Conservation (phyloP, 2,888 invertebrate genomes). For the Physocephala rufipes region DNA sequence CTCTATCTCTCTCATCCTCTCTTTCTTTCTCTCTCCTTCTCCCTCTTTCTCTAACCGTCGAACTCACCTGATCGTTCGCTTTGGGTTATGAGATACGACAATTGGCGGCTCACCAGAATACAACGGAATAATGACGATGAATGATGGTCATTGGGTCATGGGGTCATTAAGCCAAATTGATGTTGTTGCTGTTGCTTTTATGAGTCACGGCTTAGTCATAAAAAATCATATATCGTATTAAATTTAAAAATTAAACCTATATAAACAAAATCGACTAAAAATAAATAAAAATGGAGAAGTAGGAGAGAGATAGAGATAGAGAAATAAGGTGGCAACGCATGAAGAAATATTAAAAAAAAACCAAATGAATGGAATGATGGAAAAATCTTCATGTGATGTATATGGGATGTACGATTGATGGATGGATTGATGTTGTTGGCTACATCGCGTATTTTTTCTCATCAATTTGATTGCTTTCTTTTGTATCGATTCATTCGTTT, state of each 20-base stretch:
- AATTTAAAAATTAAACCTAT: too few relatives aligned
- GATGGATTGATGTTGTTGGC: neutral
- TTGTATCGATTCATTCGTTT: too few relatives aligned
- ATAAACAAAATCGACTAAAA: neutral
- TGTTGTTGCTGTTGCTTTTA: conserved; percentile 38
- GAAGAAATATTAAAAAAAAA: neutral
- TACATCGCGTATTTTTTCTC: neutral
- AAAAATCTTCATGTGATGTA: conserved; percentile 1
- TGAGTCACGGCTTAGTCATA: conserved; percentile 39
- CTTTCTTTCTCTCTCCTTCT: neutral
- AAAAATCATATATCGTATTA: conserved; percentile 12
- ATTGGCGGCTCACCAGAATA: conserved; percentile 26
- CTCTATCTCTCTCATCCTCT: neutral
- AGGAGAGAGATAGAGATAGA: too few relatives aligned
- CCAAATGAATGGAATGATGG: neutral
- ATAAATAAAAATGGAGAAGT: neutral
- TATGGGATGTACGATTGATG: neutral
- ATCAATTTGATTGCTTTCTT: neutral
- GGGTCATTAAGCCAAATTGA: conserved; percentile 36
- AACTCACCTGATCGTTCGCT: neutral
- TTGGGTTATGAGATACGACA: neutral
- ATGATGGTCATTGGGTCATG: neutral
- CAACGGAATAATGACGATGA: neutral
- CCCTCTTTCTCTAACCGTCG: neutral
- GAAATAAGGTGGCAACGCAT: too few relatives aligned